A percentile compares a stretch with the other conserved stretches of the same genome.
These are phyloP conservation scores for Kobus ellipsiprymnus DNA, from an alignment of 2,113 vertebrate genomes.

Conservation along the genomic window DNA sequence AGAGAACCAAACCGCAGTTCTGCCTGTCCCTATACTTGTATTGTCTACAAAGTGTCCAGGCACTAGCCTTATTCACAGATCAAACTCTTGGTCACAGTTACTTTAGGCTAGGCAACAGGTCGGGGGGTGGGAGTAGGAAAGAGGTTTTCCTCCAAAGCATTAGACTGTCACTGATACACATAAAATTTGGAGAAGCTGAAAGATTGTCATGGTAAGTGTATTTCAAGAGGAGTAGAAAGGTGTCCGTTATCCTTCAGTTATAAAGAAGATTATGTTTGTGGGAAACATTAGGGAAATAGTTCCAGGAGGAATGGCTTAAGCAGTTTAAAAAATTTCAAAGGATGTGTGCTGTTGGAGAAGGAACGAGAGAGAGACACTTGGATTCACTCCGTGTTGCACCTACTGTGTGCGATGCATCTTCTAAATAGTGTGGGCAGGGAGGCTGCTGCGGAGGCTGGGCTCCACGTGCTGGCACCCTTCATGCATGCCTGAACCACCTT, in stretches of 20 bases:
- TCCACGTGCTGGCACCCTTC: neutral
- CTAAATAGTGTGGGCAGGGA: accelerated
- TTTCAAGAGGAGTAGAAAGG: neutral
- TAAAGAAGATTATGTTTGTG: neutral
- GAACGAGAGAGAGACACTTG: neutral
- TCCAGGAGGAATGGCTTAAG: neutral
- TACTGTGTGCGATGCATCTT: neutral
- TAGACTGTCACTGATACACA: neutral
- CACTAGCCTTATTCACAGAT: neutral
- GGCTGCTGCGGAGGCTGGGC: neutral
- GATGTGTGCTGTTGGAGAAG: neutral
- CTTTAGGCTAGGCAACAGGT: neutral
- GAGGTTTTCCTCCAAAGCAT: neutral
- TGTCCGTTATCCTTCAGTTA: neutral
- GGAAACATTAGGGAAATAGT: neutral
- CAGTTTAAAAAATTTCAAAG: neutral
- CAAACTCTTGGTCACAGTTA: neutral
- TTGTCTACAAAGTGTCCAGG: neutral
- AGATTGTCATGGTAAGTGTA: accelerated
- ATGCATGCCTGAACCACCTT: neutral
- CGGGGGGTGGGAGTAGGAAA: neutral
- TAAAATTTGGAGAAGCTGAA: neutral
- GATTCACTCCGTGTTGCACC: neutral
- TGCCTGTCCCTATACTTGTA: neutral
- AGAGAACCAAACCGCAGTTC: accelerated